Evolutionary conservation across 2,888 invertebrate species (phyloP).

Genomic region (Coronaproctus castanopsis): DNA sequence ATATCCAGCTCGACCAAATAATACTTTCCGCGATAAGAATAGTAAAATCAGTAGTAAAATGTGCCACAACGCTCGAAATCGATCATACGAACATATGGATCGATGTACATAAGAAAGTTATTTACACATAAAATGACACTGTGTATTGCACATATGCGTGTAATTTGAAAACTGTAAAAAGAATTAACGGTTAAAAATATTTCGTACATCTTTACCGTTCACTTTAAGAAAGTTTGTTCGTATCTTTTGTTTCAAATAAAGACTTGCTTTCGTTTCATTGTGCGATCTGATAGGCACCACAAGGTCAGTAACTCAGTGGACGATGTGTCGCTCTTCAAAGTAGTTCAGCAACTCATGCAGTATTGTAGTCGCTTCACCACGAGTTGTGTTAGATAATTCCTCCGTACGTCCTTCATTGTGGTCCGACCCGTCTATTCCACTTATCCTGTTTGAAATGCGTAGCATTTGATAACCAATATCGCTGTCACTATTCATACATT

Average conservation of each 20-base stretch:
- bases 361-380: constrained; percentile 13
- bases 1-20: too few species aligned
- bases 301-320: constrained; percentile 12
- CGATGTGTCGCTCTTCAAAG: constrained; percentile 12
- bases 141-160: not conserved
- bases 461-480: constrained; percentile 10
- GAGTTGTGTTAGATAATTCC: constrained; percentile 5
- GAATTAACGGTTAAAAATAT: not conserved
- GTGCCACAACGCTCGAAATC: too few species aligned
- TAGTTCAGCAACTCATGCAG: constrained; percentile 12
- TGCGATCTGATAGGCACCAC: constrained; percentile 7
- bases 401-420: constrained; percentile 11
- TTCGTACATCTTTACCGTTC: not conserved
- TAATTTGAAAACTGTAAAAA: not conserved
- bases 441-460: constrained; percentile 10
- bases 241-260: constrained; percentile 11
- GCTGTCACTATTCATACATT: constrained; percentile 7
- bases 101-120: not conserved
- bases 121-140: not conserved
- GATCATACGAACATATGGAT: too few species aligned
- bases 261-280: constrained; percentile 9
- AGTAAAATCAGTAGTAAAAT: too few species aligned
- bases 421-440: constrained; percentile 4
- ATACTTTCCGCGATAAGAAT: too few species aligned
- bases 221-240: constrained; percentile 9